These are phyloP conservation scores for Anoplolepis gracilipes DNA, from an alignment of 1,140 invertebrate species.

Conservation along the genomic window DNA sequence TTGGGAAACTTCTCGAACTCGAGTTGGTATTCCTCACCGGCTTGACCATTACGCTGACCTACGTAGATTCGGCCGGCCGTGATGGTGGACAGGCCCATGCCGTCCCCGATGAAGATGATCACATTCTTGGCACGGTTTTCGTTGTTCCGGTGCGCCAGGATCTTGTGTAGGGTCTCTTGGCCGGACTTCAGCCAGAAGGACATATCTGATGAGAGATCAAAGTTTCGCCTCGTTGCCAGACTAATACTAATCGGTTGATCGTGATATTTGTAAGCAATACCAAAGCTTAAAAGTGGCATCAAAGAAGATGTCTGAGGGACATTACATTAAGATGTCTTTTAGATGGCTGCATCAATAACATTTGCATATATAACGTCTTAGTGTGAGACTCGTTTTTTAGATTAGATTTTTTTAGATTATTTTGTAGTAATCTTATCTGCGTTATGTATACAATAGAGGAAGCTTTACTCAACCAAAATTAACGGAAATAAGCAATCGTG, in stretches of 20 bases:
- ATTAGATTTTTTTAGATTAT: background rate
- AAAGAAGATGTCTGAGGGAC: background rate
- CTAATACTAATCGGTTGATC: slow-evolving; percentile 5
- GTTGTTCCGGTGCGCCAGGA: slow-evolving; percentile 81
- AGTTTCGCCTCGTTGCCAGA: slow-evolving; percentile 44
- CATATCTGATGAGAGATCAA: slow-evolving; percentile 75
- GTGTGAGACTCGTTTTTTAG: no score
- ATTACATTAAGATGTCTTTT: background rate
- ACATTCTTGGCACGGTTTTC: slow-evolving; percentile 89
- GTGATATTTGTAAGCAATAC: background rate
- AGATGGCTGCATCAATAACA: background rate
- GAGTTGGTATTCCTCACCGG: slow-evolving; percentile 87
- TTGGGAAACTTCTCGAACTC: slow-evolving; percentile 88
- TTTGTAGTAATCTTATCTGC: background rate
- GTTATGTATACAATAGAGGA: background rate
- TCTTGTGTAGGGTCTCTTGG: slow-evolving; percentile 80
- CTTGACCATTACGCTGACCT: slow-evolving; percentile 85
- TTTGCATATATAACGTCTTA: background rate
- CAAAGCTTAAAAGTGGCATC: background rate
- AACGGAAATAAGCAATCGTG: background rate
- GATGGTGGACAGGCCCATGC: slow-evolving; percentile 90
- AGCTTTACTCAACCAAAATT: background rate
- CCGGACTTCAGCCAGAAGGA: slow-evolving; percentile 83
- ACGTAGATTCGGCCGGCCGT: slow-evolving; percentile 89
- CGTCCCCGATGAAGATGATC: slow-evolving; percentile 91